Conservation (phyloP, 1,140 invertebrate species). For the Dermatophagoides farinae region DNA sequence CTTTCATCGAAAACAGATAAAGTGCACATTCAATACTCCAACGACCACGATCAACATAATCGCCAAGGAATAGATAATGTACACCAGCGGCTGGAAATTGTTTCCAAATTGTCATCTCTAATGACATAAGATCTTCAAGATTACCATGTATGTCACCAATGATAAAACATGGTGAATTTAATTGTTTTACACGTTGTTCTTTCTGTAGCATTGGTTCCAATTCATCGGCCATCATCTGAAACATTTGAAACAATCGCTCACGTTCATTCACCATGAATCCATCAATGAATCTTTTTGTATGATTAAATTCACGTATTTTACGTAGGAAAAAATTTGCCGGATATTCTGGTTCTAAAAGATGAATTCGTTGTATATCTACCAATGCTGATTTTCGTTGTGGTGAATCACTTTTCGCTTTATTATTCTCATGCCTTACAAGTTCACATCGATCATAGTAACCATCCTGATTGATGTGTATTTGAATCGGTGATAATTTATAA, state of each 20-base stretch:
- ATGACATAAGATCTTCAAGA: slow-evolving; percentile 34
- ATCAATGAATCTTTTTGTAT: not conserved
- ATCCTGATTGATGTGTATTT: not conserved
- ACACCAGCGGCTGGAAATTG: slow-evolving; percentile 36
- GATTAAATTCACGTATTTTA: not conserved
- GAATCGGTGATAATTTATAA: not conserved
- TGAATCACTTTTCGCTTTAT: not conserved
- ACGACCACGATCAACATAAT: slow-evolving; percentile 42
- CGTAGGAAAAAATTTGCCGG: not conserved
- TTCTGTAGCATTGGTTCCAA: not conserved
- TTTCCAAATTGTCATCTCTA: slow-evolving; percentile 39
- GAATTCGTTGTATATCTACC: not conserved
- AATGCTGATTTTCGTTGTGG: not conserved
- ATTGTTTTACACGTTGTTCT: not conserved
- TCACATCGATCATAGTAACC: not conserved
- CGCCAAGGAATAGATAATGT: slow-evolving; percentile 40
- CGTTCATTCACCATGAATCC: not conserved
- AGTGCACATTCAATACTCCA: slow-evolving; percentile 31
- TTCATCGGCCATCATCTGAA: not conserved
- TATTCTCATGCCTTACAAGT: not conserved
- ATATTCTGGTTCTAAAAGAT: not conserved
- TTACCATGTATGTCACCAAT: slow-evolving; percentile 38
- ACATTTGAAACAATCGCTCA: not conserved
- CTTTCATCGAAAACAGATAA: slow-evolving; percentile 42
- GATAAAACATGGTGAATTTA: not conserved